Evolutionary conservation across 1,140 invertebrate genomes (phyloP).

Genomic region (Drosophila parvula): DNA sequence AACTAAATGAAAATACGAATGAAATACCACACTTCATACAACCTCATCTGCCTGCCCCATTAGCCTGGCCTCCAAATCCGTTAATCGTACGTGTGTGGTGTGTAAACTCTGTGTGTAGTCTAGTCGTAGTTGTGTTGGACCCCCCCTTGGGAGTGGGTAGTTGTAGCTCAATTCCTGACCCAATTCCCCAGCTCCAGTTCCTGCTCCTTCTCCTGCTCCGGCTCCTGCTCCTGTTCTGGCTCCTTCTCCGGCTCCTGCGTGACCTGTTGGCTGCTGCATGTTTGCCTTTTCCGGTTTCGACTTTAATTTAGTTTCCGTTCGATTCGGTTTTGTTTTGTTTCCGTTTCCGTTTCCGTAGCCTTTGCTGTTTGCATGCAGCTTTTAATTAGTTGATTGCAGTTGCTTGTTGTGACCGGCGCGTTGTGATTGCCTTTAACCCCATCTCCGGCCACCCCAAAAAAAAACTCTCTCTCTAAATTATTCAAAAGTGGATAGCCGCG

Average conservation of each 20-base stretch:
- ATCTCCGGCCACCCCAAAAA: not conserved
- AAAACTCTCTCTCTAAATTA: slow-evolving; percentile 15
- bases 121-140: slow-evolving; percentile 28
- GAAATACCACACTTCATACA: slow-evolving; percentile 59
- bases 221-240: slow-evolving; percentile 29
- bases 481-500: slow-evolving; percentile 2
- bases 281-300: slow-evolving; percentile 25
- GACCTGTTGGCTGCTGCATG: slow-evolving; percentile 45
- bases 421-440: slow-evolving; percentile 1
- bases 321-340: slow-evolving; percentile 19
- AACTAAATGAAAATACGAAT: slow-evolving; percentile 34
- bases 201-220: slow-evolving; percentile 1
- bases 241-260: slow-evolving; percentile 34
- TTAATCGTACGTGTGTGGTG: slow-evolving; percentile 34
- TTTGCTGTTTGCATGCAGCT: slow-evolving; percentile 62
- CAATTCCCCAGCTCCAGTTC: not conserved
- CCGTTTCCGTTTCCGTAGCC: slow-evolving; percentile 20
- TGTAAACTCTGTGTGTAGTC: slow-evolving; percentile 45
- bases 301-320: slow-evolving; percentile 35
- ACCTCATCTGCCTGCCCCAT: slow-evolving; percentile 62
- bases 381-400: slow-evolving; percentile 78
- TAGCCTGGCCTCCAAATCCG: slow-evolving; percentile 45
- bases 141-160: slow-evolving; percentile 14
- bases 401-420: slow-evolving; percentile 36
- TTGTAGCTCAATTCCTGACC: slow-evolving; percentile 10